Percentiles rank a stretch among this genome's conserved stretches.
Conservation (phyloP, 1,140 invertebrate species). For the Drosophila micromelanica region DNA sequence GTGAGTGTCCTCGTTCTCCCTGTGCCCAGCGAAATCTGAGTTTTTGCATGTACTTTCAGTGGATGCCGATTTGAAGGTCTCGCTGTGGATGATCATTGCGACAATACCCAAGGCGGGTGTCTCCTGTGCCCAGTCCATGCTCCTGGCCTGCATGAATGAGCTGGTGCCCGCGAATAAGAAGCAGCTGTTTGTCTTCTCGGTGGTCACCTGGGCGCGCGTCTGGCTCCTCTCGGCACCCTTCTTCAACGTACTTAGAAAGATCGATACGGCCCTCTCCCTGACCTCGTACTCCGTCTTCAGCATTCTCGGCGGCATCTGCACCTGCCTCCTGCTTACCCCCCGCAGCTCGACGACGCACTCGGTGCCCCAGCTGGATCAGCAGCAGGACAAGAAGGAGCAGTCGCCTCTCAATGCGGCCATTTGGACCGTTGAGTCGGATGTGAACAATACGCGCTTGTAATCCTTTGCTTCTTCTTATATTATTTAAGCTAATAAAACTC, state of each 20-base stretch:
- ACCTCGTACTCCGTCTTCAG: constrained; percentile 74
- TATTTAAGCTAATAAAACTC: constrained; percentile 51
- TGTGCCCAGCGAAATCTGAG: no score
- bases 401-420: constrained; percentile 68
- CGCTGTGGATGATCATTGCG: constrained; percentile 81
- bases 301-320: constrained; percentile 76
- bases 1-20: constrained; percentile 19
- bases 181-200: constrained; percentile 75
- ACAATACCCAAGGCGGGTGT: constrained; percentile 75
- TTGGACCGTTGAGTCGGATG: constrained; percentile 74
- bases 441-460: constrained; percentile 73
- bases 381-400: constrained; percentile 61
- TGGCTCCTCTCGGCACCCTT: constrained; percentile 80
- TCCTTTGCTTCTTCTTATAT: not conserved
- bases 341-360: constrained; percentile 42
- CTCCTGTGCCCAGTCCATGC: constrained; percentile 78
- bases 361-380: constrained; percentile 24
- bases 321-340: constrained; percentile 70
- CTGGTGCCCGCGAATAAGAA: constrained; percentile 75
- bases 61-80: constrained; percentile 72
- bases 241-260: constrained; percentile 76
- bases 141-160: constrained; percentile 79
- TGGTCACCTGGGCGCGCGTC: constrained; percentile 77
- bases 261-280: constrained; percentile 72
- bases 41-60: constrained; percentile 32